phyloP scores from a whole-genome alignment of 2,113 vertebrate genomes.

The Labrus mixtus region DNA sequence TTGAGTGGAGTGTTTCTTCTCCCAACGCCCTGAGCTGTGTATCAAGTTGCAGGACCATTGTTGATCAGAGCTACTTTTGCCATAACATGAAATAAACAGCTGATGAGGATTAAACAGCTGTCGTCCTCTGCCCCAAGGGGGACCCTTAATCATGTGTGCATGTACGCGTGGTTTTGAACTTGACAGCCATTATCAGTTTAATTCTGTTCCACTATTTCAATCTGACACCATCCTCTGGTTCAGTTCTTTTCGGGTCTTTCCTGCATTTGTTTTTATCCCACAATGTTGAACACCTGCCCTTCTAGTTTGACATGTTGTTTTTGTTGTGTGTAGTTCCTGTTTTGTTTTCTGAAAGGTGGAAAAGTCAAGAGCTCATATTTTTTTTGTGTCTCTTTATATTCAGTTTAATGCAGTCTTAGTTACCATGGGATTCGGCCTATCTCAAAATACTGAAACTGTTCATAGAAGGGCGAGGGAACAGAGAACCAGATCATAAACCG shows the following conservation, averaged over 20 bases:
- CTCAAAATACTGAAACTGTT: no score
- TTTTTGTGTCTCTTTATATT: background rate
- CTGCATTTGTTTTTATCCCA: background rate
- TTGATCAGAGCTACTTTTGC: constrained; percentile 74
- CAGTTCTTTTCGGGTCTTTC: background rate
- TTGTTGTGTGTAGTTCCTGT: background rate
- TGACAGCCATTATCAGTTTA: background rate
- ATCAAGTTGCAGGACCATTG: constrained; percentile 79
- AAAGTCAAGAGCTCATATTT: background rate
- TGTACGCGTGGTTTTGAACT: background rate
- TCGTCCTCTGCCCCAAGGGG: constrained; percentile 37
- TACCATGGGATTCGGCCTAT: no score
- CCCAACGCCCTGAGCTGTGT: constrained; percentile 42
- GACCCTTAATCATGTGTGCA: constrained; percentile 37
- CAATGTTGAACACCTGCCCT: constrained; percentile 18
- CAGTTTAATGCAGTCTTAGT: no score
- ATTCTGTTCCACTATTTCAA: background rate
- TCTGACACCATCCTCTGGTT: background rate
- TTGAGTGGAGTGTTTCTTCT: constrained; percentile 63
- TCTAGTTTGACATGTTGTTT: constrained; percentile 21
- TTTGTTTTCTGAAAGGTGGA: background rate
- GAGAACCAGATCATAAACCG: no score
- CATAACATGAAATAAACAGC: constrained; percentile 79
- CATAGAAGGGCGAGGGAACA: no score
- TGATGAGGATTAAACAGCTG: constrained; percentile 80